Evolutionary conservation across 2,113 vertebrate genomes (phyloP), one percentile per base, ranked within the genome.

Genomic region (Sigmodon hispidus): DNA sequence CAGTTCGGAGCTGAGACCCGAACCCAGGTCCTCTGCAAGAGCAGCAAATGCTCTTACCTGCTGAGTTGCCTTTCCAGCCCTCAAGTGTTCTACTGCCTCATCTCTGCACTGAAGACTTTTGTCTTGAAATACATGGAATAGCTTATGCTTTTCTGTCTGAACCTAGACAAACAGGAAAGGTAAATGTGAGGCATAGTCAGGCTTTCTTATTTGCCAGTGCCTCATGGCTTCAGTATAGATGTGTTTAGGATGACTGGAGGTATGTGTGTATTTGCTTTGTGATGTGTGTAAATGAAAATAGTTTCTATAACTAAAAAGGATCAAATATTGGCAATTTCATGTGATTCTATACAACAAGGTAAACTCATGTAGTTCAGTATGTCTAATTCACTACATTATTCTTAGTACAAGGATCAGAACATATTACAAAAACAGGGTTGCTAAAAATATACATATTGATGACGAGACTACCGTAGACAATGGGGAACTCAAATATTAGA

Each of bases 241-340:
- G 4, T 48, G 15, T 87, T 90, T 75, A 15, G 10, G 11, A 83
- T 61, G 17, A 40, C 84, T 90, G 76, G n/a, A 70, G 29, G 16
- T 50, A 26, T 84, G 61, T 50, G 6, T 81, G 34, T 15, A 19
- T 63, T 8, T 9, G 10, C 34, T 43, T 43, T 1, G 17, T 29
- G 63, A n/a, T 92, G 29, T 69, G 26, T 55, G 13, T 59, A 2
- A n/a, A n/a, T 70, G 40, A 87, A 34, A 90, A 89, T 45, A 61
- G 40, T 50, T 89, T 90, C 87, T 73, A 65, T 81, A 77, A 89
- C 29, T 93, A 75, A 95, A 95, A 86, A 36, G 45, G 29, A 22
- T 79, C 36, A 86, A 89, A 81, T 92, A 34, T 40, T 69, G 26
- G 21, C 26, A 69, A 83, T 77, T 75, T 83, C 48, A 70, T 69